A percentile compares a stretch with the other conserved stretches of the same genome.
phyloP scores from a whole-genome alignment of 2,797 vertebrate species.

The Chaenodraco wilsoni region DNA sequence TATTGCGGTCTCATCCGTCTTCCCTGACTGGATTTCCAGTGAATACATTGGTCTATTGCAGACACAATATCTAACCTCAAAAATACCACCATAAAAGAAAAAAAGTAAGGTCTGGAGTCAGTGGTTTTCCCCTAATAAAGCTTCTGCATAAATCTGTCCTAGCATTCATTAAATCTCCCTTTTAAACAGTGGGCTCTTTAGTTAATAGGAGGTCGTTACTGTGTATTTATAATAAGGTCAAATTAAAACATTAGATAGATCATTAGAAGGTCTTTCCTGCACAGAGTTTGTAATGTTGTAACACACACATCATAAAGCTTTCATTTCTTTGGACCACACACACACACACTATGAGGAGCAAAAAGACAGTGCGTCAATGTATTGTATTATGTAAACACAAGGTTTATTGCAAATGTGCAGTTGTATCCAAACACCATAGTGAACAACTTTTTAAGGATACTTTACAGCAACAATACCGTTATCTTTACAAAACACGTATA shows the following conservation, averaged over 20 bases:
- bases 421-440: slow-evolving; percentile 83
- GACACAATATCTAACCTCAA: background rate
- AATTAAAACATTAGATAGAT: background rate
- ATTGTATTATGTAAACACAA: slow-evolving; percentile 83
- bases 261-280: background rate
- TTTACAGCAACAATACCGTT: slow-evolving; percentile 84
- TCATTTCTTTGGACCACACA: background rate
- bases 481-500: slow-evolving; percentile 75
- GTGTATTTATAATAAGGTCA: background rate
- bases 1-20: background rate
- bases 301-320: background rate
- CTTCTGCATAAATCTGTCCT: background rate
- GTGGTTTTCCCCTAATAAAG: background rate
- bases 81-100: background rate
- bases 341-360: slow-evolving; percentile 10
- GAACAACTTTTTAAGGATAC: slow-evolving; percentile 80
- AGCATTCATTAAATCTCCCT: background rate
- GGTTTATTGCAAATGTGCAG: slow-evolving; percentile 90
- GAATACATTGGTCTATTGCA: slow-evolving; percentile 19
- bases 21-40: background rate
- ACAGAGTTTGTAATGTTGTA: background rate
- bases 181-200: background rate
- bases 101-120: background rate
- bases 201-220: background rate
- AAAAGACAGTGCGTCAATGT: slow-evolving; percentile 37